Base-by-base conservation (phyloP, 1,140 invertebrate genomes). In the Drosophila willistoni region DNA sequence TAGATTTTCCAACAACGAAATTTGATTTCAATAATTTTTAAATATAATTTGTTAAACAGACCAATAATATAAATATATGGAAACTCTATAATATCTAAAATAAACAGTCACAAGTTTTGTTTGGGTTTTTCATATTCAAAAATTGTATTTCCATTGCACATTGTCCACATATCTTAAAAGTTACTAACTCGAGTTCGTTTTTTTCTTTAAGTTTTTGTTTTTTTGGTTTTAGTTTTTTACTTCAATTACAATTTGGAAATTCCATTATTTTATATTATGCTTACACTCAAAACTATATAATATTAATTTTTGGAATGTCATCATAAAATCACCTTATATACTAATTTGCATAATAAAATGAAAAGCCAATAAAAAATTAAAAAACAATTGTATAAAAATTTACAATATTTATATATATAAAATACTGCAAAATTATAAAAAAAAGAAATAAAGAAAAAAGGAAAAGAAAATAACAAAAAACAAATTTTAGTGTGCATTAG, bases 301-400 rank as follows among this genome's bases (percentile, higher is more conserved):
- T 51, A 61, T 81, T 86, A 83, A 83, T 87, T 73, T 87, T 87
- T 87, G 84, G 84, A 87, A 87, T 87, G 84, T 84, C 84, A 78
- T 87, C 84, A 80, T 87, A 80, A 87, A 89, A 89, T 84, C 77
- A 57, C 54, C 84, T 80, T 84, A 83, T 55, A 10, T 34, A 54
- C 64, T 87, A 76, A 75, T 61, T 51, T 71, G 64, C 17, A 36
- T 36, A 22, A 51, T 80, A 74, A 65, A 78, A 76, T n/a, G n/a
- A 54, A 67, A 69, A 44, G 29, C 34, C 68, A 64, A 29, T 29
- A 7, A 29, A 29, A 66, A 39, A 14, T 41, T 68, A 81, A 55
- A 68, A 72, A 67, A 63, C 64, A 55, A 68, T 72, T 70, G 61
- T 70, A 73, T 68, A 65, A 78, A 78, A 59, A 44, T 75, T 62